Conservation (phyloP, 2,113 vertebrate genomes). For the Dryoscopus gambensis region DNA sequence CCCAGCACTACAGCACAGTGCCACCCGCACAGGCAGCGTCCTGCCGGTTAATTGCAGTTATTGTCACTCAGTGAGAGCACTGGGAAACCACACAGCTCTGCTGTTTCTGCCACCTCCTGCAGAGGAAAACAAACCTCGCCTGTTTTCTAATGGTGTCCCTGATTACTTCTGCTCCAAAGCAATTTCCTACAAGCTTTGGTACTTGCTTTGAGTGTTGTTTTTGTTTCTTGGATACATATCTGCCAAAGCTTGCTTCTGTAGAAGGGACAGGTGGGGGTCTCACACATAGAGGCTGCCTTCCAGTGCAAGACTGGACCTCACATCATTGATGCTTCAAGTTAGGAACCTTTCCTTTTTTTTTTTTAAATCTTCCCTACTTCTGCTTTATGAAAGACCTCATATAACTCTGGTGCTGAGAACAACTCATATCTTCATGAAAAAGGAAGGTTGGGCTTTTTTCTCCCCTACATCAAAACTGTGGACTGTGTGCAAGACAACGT, state of each 20-base stretch:
- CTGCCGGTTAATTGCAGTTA: not conserved
- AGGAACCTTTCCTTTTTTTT: not conserved
- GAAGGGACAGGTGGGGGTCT: not conserved
- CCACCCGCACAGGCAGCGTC: not conserved
- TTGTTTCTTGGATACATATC: not conserved
- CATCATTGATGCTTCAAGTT: not conserved
- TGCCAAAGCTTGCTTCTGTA: not conserved
- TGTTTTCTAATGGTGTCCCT: not conserved
- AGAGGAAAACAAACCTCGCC: not conserved
- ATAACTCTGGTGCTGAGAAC: not conserved
- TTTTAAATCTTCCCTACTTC: not conserved
- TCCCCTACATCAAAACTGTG: not conserved
- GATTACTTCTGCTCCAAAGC: not conserved
- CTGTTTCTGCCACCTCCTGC: not conserved
- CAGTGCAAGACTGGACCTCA: not conserved
- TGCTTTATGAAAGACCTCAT: not conserved
- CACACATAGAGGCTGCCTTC: not conserved
- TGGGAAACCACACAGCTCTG: not conserved
- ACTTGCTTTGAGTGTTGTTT: not conserved
- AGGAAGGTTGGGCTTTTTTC: fast-evolving
- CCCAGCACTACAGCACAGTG: not conserved
- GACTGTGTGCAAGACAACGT: not conserved
- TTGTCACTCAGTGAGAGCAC: not conserved
- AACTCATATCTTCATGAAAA: not conserved
- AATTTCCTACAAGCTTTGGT: not conserved